Base-by-base conservation (phyloP, 2,113 vertebrate species). In the Gallinago media region DNA sequence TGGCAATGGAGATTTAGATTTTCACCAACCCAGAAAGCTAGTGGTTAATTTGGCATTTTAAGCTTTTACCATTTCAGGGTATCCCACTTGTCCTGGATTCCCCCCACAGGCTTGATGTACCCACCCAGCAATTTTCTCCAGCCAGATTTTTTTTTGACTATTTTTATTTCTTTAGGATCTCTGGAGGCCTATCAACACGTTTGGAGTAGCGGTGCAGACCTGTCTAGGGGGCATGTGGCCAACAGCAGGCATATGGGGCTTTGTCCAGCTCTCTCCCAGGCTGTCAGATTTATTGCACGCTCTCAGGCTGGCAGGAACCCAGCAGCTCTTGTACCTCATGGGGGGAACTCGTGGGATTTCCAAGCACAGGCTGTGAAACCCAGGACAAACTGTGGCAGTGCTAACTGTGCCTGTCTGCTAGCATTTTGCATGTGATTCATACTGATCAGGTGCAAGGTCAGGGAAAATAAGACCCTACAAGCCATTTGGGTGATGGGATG, bases 91-190 rank as follows among this genome's bases (percentile, higher is more conserved):
- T 49, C 31, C 50, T 74, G n/a, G 25, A 44, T 70, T 70, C 31
- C 31, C 27, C 16, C 15, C 6, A 16, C 0, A 0, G 17, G 16
- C 40, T 49, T 3, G 3, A 32, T 47, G 47, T 27, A 55, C 26
- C 34, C 26, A 61, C 32, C 6, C 66, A 73, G 58, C 84, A 80
- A 58, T 52, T 89, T 46, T 80, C 21, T n/a, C 56, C 47, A 89
- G 66, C 3, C 54, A 54, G 46, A 25, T 56, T 47, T 61, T 92
- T 92, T 79, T 92, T 79, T 25, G 1, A 13, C 20, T 84, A 4
- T 81, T 95, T 86, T 11, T 70, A 54, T 76, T 92, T 88, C 40
- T 46, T 55, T 86, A 44, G 12, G 12, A 12, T 85, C 68, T 91
- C 73, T 81, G 47, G 52, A 94, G 65, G 25, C 34, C 59, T 55